Evolutionary conservation across 2,113 vertebrate species (phyloP).

Genomic region (Pseudonaja textilis): DNA sequence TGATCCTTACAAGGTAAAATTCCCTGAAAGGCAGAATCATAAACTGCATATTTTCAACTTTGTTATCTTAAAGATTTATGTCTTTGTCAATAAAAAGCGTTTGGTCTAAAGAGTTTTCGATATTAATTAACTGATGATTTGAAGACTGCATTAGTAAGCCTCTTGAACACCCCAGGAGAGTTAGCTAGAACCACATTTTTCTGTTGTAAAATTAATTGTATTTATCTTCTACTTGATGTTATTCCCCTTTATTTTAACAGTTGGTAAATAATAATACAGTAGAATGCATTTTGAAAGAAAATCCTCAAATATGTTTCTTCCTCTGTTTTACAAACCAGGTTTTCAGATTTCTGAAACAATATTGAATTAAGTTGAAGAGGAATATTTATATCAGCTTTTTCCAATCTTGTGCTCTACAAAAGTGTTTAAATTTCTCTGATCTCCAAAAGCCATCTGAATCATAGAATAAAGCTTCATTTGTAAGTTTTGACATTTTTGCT

Average conservation of each 20-base stretch:
- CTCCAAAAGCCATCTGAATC: not conserved
- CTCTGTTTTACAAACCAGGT: slow-evolving; percentile 13
- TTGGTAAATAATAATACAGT: slow-evolving; percentile 41
- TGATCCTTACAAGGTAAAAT: not conserved
- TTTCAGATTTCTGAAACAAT: slow-evolving; percentile 18
- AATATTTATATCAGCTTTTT: not conserved
- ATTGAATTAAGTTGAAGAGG: not conserved
- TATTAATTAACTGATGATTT: slow-evolving; percentile 53
- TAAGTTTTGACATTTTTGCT: not conserved
- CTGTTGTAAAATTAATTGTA: slow-evolving; percentile 32
- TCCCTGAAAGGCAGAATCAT: not conserved
- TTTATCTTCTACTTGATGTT: slow-evolving; percentile 14
- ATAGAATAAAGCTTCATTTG: not conserved
- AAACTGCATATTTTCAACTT: not conserved
- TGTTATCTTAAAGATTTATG: not conserved
- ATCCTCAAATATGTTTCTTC: slow-evolving; percentile 12
- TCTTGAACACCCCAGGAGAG: slow-evolving; percentile 37
- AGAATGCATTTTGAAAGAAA: slow-evolving; percentile 20
- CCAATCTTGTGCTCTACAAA: not conserved
- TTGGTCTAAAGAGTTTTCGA: slow-evolving; percentile 40
- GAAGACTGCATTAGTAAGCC: slow-evolving; percentile 30
- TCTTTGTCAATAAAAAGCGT: slow-evolving; percentile 22
- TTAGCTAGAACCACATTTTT: slow-evolving; percentile 15
- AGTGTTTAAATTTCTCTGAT: not conserved
- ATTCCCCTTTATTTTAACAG: slow-evolving; percentile 37